These are phyloP conservation scores for Alentia gelatinosa DNA, from an alignment of 2,888 invertebrate species.

Conservation along the genomic window DNA sequence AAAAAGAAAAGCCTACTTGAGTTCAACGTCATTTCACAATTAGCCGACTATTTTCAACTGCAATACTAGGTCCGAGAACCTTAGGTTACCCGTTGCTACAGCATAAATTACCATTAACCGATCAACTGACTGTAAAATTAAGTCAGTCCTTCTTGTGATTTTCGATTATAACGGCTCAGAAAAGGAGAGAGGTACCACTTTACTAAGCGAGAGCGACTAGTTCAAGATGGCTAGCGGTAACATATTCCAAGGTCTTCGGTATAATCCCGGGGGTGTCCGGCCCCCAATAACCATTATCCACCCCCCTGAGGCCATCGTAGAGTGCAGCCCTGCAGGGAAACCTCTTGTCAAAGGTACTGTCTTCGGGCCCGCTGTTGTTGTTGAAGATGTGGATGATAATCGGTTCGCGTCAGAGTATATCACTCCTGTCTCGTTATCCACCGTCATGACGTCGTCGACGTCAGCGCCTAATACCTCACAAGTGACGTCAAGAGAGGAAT, in stretches of 20 bases:
- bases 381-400: not conserved
- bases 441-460: not conserved
- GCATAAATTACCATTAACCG: too few species aligned
- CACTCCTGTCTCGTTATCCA: not conserved
- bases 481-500: not conserved
- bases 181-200: too few species aligned
- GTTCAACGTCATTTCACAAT: too few species aligned
- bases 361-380: conserved; percentile 11
- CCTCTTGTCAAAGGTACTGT: conserved; percentile 3
- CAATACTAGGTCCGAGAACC: too few species aligned
- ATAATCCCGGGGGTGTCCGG: not conserved
- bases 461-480: not conserved
- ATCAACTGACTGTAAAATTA: too few species aligned
- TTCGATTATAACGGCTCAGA: too few species aligned
- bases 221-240: not conserved
- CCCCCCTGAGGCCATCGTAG: not conserved
- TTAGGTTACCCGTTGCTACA: too few species aligned
- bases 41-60: too few species aligned
- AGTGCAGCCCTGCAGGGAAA: conserved; percentile 13
- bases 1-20: too few species aligned
- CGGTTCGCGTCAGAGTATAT: not conserved
- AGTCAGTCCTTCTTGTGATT: too few species aligned
- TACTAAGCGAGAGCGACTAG: too few species aligned
- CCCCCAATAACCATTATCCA: conserved; percentile 8
- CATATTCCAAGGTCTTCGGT: not conserved